A percentile compares a stretch with the other conserved stretches of the same genome.
phyloP scores from a whole-genome alignment of 2,113 vertebrate species.

The Corythaeola cristata region DNA sequence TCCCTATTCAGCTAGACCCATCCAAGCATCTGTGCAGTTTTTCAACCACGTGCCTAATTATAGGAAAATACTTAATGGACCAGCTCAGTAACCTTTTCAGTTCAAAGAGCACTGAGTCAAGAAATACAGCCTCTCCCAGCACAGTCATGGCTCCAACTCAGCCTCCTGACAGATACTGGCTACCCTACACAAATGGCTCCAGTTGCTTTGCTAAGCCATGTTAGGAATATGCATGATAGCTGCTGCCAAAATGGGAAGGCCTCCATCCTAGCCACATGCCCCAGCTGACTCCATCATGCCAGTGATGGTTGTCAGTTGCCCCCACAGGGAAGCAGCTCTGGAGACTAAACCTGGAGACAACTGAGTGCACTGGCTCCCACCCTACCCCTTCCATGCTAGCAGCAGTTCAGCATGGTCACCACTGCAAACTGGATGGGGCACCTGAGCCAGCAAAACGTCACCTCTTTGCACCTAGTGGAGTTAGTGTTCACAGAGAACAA shows the following conservation, averaged over 20 bases:
- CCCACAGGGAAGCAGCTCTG: not conserved
- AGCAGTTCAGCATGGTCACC: not conserved
- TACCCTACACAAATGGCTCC: not conserved
- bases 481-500: not conserved
- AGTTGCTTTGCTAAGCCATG: not conserved
- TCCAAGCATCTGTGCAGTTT: not conserved
- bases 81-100: not conserved
- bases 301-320: not conserved
- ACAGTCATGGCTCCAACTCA: not conserved
- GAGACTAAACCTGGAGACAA: not conserved
- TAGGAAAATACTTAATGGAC: not conserved
- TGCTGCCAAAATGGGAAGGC: not conserved
- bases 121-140: not conserved
- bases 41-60: not conserved
- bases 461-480: not conserved
- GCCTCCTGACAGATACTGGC: not conserved
- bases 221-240: not conserved
- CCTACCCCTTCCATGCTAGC: not conserved
- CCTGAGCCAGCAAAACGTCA: accelerated
- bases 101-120: not conserved
- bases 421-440: not conserved
- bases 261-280: not conserved
- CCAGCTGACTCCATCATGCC: not conserved
- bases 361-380: not conserved
- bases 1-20: not conserved